Evolutionary conservation across 2,888 invertebrate species (phyloP).

Genomic region (Callinectes sapidus): DNA sequence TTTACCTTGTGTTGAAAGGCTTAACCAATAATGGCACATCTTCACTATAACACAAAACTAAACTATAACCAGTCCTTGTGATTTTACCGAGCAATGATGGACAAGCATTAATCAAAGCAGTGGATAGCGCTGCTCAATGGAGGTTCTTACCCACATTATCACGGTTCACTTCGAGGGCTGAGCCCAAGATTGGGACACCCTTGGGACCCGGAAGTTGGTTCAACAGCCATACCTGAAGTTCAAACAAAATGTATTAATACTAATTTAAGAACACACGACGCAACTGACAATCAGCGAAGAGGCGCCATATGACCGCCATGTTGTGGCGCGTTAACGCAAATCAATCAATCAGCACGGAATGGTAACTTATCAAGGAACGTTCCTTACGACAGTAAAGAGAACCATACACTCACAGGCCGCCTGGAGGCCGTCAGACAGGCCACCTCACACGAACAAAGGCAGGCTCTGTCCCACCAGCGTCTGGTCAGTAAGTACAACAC

Average conservation of each 20-base stretch:
- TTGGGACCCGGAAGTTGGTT: constrained; percentile 40
- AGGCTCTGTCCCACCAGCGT: too few relatives aligned
- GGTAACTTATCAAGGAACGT: background rate
- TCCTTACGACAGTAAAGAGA: background rate
- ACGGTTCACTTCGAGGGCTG: background rate
- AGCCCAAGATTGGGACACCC: background rate
- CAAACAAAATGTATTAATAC: background rate
- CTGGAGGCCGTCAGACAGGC: too few relatives aligned
- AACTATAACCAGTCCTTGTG: background rate
- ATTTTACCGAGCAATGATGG: background rate
- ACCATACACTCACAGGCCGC: too few relatives aligned
- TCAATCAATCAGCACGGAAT: background rate
- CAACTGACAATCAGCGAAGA: too few relatives aligned
- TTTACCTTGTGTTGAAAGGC: background rate
- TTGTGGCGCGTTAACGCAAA: too few relatives aligned
- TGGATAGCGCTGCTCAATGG: background rate
- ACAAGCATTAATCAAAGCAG: background rate
- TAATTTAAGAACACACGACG: background rate
- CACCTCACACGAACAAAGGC: too few relatives aligned
- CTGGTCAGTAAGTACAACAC: too few relatives aligned
- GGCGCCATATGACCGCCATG: background rate
- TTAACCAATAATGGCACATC: background rate
- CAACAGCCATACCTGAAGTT: constrained; percentile 7
- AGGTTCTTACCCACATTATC: constrained; percentile 10
- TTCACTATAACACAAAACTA: background rate